phyloP scores from a whole-genome alignment of 2,888 invertebrate species.

The Sthenelais limicola region DNA sequence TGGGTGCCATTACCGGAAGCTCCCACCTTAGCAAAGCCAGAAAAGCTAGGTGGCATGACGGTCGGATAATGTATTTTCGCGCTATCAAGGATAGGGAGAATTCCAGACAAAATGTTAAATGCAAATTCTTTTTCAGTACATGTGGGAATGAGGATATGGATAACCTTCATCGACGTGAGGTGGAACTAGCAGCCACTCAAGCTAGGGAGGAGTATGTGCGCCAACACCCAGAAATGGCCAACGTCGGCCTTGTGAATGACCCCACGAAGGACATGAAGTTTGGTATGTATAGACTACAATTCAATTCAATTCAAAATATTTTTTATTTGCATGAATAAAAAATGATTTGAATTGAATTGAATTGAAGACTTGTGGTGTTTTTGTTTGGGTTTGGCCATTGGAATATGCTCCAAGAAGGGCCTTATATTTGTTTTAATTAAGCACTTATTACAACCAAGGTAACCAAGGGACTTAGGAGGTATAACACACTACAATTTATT shows the following conservation, averaged over 20 bases:
- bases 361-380: too few relatives aligned
- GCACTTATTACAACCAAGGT: neutral
- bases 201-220: slow-evolving; percentile 61
- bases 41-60: too few relatives aligned
- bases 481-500: too few relatives aligned
- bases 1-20: too few relatives aligned
- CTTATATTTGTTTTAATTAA: neutral
- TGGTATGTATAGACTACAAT: slow-evolving; percentile 7
- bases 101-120: neutral
- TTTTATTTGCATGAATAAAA: too few relatives aligned
- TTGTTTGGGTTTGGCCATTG: neutral
- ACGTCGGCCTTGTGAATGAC: slow-evolving; percentile 40
- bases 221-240: slow-evolving; percentile 60
- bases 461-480: too few relatives aligned
- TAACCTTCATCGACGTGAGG: slow-evolving; percentile 62
- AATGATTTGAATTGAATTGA: too few relatives aligned
- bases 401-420: neutral
- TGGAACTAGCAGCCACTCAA: slow-evolving; percentile 60
- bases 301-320: too few relatives aligned
- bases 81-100: too few relatives aligned
- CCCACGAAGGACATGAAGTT: neutral
- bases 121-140: slow-evolving; percentile 42
- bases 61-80: too few relatives aligned
- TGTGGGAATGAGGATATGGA: slow-evolving; percentile 53
- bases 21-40: too few relatives aligned